phyloP scores from a whole-genome alignment of 2,113 vertebrate species.

The Clarias gariepinus region DNA sequence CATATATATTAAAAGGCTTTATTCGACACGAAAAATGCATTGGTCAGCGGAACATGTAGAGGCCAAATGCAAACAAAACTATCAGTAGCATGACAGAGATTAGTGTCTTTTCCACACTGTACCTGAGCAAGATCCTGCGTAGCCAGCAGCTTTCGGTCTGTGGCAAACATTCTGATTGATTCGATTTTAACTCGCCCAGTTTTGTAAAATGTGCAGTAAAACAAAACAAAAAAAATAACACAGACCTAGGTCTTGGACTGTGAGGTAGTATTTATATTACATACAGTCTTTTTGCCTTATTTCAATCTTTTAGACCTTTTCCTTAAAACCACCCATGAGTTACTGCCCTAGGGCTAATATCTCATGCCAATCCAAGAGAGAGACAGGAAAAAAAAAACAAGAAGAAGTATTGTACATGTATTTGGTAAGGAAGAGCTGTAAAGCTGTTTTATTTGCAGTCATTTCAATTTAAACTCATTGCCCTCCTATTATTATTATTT shows the following conservation, averaged over 20 bases:
- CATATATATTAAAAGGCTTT: neutral
- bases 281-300: constrained; percentile 30
- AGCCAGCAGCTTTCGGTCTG: constrained; percentile 46
- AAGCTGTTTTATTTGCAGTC: neutral
- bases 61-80: constrained; percentile 50
- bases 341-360: constrained; percentile 44
- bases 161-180: constrained; percentile 56
- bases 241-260: constrained; percentile 54
- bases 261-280: constrained; percentile 53
- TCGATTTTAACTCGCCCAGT: constrained; percentile 48
- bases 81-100: constrained; percentile 46
- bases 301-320: constrained; percentile 45
- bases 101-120: constrained; percentile 32
- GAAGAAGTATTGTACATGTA: neutral
- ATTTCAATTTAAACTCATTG: neutral
- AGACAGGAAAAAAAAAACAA: constrained; percentile 53
- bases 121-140: constrained; percentile 52
- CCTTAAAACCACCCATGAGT: constrained; percentile 58
- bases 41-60: constrained; percentile 39
- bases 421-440: neutral
- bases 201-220: constrained; percentile 41
- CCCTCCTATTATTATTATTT: neutral
- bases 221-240: constrained; percentile 21
- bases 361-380: constrained; percentile 50
- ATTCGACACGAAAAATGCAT: constrained; percentile 44